Evolutionary conservation across 2,888 invertebrate genomes (phyloP), one percentile per base, ranked within the genome.

Genomic region (Eristalis arbustorum): DNA sequence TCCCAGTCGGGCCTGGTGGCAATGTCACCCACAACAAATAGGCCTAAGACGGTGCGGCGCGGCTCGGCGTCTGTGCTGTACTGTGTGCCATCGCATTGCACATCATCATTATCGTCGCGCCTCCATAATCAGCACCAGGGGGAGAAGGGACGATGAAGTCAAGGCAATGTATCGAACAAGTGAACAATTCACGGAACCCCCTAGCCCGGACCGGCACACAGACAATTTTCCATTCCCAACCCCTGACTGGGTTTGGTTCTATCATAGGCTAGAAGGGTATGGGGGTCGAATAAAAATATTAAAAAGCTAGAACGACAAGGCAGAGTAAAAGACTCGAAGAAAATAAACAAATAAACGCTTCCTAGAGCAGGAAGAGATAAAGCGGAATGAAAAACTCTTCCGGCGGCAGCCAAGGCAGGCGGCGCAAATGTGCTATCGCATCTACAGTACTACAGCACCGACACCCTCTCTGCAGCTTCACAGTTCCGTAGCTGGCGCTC

Each of bases 331-430:
- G 77, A 81, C 77, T 85, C 66, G 77, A 49, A 62, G 75, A 72
- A 83, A 87, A 83, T 87, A 82, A 87, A 79, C 87, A 83, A 87
- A 87, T 87, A 87, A 83, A 87, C 79, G 83, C 83, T 83, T 78
- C 63, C 78, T 71, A 64, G 67, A 71, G 66, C 72, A 75, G 83
- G 78, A 79, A 83, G 56, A 83, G 83, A 87, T 87, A 87, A 83
- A 87, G 75, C 75, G 67, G 57, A 83, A 87, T 87, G 83, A 63
- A 73, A 85, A 77, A 74, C 85, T 82, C 77, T 82, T 77, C 82
- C 77, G 83, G 63, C 77, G 82, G 63, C 69, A 78, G 42, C 63
- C 84, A 84, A 76, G 74, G 61, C 61, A 72, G 74, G 78, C 49
- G 49, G 49, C 49, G 49, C 18, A 49, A 49, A 49, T 49, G 74